phyloP scores from a whole-genome alignment of 2,888 invertebrate genomes.

The Plebejus argus region DNA sequence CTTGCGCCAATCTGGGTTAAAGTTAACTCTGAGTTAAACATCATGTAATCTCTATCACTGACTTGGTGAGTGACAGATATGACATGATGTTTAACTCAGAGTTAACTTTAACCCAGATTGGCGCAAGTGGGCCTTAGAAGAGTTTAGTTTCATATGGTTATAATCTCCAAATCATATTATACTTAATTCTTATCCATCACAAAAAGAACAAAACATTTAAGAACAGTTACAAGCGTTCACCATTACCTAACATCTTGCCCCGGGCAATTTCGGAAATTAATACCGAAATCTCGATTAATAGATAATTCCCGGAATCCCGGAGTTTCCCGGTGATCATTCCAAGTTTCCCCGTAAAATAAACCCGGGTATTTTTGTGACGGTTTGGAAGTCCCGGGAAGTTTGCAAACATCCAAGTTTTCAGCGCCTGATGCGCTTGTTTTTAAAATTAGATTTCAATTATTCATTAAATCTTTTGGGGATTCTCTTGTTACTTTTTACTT shows the following conservation, averaged over 20 bases:
- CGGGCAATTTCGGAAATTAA: conserved; percentile 40
- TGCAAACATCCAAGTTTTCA: conserved; percentile 13
- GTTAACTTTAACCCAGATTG: too few relatives aligned
- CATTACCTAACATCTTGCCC: conserved; percentile 33
- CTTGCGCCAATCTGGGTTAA: too few relatives aligned
- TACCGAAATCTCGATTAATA: conserved; percentile 42
- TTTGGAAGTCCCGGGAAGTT: neutral
- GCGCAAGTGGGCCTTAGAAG: too few relatives aligned
- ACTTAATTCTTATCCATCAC: too few relatives aligned
- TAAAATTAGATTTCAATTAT: conserved; percentile 24
- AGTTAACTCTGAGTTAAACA: too few relatives aligned
- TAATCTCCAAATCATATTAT: too few relatives aligned
- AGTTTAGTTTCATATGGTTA: too few relatives aligned
- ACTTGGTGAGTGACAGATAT: too few relatives aligned
- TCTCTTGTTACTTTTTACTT: neutral
- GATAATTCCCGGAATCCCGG: conserved; percentile 41
- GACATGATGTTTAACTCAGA: too few relatives aligned
- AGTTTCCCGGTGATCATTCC: conserved; percentile 16
- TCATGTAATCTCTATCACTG: too few relatives aligned
- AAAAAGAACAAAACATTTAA: conserved; percentile 7
- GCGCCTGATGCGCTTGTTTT: neutral
- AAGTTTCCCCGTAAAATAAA: conserved; percentile 25
- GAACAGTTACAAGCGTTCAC: neutral
- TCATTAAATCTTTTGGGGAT: neutral
- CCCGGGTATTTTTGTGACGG: conserved; percentile 21